Evolutionary conservation across 2,113 vertebrate species (phyloP).

Genomic region (Eptesicus fuscus): DNA sequence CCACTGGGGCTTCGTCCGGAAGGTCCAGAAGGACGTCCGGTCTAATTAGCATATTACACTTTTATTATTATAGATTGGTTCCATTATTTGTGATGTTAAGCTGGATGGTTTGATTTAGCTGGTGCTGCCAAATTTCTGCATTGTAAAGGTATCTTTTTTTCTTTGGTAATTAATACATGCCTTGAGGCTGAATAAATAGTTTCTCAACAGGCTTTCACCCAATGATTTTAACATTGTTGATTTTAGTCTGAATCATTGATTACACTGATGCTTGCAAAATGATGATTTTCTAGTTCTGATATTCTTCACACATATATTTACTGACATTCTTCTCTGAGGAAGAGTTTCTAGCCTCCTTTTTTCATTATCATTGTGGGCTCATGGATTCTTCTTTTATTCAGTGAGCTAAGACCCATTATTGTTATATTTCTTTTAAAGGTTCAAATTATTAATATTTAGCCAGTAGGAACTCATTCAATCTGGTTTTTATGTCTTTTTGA

Average conservation of each 20-base stretch:
- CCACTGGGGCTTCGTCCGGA: too few relatives aligned
- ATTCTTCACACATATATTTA: not conserved
- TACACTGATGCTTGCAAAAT: not conserved
- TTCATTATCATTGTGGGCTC: not conserved
- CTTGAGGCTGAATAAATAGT: not conserved
- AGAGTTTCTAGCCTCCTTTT: not conserved
- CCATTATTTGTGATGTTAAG: not conserved
- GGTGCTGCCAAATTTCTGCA: not conserved
- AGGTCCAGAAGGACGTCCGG: too few relatives aligned
- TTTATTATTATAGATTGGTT: not conserved
- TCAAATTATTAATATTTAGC: conserved; percentile 21
- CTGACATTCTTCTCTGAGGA: not conserved
- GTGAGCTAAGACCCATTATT: not conserved
- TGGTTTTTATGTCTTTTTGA: conserved; percentile 4
- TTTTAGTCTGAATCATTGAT: not conserved
- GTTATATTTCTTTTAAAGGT: not conserved
- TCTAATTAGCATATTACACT: too few relatives aligned
- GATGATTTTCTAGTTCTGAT: not conserved
- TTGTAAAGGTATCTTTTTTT: not conserved
- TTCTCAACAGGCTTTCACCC: not conserved
- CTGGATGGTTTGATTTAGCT: not conserved
- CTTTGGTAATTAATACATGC: not conserved
- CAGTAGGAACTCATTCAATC: not conserved
- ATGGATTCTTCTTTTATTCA: not conserved
- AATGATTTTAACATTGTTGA: not conserved